phyloP scores from a whole-genome alignment of 2,113 vertebrate species.

The Labeo catla region DNA sequence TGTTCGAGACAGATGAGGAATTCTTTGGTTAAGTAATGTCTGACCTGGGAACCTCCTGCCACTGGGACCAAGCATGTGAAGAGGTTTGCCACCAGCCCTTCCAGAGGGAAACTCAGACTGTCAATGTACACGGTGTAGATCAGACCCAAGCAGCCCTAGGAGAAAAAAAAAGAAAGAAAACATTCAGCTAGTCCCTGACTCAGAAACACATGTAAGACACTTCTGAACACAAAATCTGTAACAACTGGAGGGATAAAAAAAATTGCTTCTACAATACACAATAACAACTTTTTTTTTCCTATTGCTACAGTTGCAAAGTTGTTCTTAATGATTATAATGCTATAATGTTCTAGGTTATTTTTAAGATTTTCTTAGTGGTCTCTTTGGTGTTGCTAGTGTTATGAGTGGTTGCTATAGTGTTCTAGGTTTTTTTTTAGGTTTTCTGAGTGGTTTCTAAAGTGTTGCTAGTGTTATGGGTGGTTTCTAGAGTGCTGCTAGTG shows the following conservation, averaged over 20 bases:
- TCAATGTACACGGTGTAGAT: slow-evolving; percentile 95
- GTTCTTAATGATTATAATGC: too few species aligned
- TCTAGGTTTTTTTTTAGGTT: too few species aligned
- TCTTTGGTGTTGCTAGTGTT: too few species aligned
- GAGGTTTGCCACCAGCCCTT: slow-evolving; percentile 90
- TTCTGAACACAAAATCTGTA: neutral
- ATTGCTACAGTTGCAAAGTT: neutral
- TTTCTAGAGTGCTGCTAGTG: too few species aligned
- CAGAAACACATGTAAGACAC: neutral
- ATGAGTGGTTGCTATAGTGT: too few species aligned
- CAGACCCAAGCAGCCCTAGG: slow-evolving; percentile 92
- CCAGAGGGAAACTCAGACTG: slow-evolving; percentile 88
- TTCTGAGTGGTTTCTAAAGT: too few species aligned
- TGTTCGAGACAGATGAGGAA: slow-evolving; percentile 71
- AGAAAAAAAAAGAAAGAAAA: slow-evolving; percentile 47
- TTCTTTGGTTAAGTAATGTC: slow-evolving; percentile 63
- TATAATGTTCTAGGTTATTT: neutral
- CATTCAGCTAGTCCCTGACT: neutral
- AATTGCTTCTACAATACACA: neutral
- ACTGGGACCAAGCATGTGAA: slow-evolving; percentile 91
- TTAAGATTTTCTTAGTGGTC: too few species aligned
- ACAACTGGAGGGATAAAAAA: neutral
- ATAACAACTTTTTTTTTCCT: neutral
- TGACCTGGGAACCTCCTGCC: slow-evolving; percentile 94
- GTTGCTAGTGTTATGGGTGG: too few species aligned